Evolutionary conservation across 2,888 invertebrate genomes (phyloP).

Genomic region (Rhorus exstirpatorius): DNA sequence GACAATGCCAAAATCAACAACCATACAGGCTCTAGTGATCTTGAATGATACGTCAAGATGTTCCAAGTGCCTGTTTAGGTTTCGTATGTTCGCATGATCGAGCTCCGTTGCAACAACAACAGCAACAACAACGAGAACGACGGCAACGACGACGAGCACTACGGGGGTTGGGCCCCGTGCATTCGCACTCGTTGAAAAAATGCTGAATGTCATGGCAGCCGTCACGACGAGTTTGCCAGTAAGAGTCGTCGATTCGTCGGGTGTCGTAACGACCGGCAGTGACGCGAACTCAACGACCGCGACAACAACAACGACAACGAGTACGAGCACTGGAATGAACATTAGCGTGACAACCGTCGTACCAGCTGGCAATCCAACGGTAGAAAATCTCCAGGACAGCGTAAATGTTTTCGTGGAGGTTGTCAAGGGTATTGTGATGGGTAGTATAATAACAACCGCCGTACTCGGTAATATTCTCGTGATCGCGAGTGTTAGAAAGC

Average conservation of each 20-base stretch:
- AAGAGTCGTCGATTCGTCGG: constrained; percentile 76
- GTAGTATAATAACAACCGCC: constrained; percentile 95
- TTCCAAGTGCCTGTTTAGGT: constrained; percentile 44
- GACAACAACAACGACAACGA: constrained; percentile 64
- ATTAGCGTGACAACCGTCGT: constrained; percentile 77
- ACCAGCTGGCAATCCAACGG: constrained; percentile 81
- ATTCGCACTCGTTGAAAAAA: constrained; percentile 69
- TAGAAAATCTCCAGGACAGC: constrained; percentile 82
- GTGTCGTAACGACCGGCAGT: constrained; percentile 64
- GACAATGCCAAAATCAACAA: constrained; percentile 16
- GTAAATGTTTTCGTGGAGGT: constrained; percentile 86
- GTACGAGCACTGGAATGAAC: constrained; percentile 73
- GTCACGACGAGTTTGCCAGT: constrained; percentile 81
- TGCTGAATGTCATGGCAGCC: constrained; percentile 83
- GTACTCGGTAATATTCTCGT: constrained; percentile 97
- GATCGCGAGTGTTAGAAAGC: constrained; percentile 93
- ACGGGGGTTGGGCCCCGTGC: constrained; percentile 47
- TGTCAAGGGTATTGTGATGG: constrained; percentile 93
- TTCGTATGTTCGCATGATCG: constrained; percentile 64
- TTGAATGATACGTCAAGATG: constrained; percentile 34
- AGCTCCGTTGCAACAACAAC: not conserved
- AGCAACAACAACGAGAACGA: constrained; percentile 30
- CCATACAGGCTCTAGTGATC: not conserved
- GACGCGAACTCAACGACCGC: constrained; percentile 72
- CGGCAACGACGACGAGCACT: constrained; percentile 24